Conservation (phyloP, 2,797 vertebrate species). For the Nannoperca obscura region DNA sequence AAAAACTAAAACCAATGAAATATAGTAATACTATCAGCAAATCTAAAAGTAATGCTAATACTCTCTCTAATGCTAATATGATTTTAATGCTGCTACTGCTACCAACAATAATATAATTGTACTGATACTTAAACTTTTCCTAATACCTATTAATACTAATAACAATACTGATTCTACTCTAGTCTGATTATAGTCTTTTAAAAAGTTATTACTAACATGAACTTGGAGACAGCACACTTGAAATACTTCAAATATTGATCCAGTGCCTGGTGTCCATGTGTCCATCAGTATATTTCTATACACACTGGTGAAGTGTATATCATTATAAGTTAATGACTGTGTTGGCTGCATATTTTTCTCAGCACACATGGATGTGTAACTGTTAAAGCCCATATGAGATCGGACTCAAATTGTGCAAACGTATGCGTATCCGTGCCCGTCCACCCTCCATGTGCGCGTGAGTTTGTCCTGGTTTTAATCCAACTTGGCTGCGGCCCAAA, state of each 20-base stretch:
- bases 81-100: not conserved
- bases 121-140: not conserved
- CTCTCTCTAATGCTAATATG: not conserved
- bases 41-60: not conserved
- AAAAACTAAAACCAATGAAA: not conserved
- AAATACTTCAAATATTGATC: not conserved
- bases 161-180: not conserved
- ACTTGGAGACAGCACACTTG: not conserved
- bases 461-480: slow-evolving; percentile 62
- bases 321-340: not conserved
- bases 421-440: slow-evolving; percentile 3
- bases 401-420: not conserved
- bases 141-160: not conserved
- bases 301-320: not conserved
- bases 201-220: not conserved
- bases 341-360: not conserved
- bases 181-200: not conserved
- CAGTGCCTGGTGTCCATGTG: not conserved
- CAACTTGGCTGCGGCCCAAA: slow-evolving; percentile 76
- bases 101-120: not conserved
- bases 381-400: not conserved
- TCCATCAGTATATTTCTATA: not conserved
- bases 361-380: not conserved
- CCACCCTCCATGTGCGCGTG: slow-evolving; percentile 15
- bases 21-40: not conserved